Base-by-base conservation (phyloP, 2,888 invertebrate genomes). In the Suillia variegata region DNA sequence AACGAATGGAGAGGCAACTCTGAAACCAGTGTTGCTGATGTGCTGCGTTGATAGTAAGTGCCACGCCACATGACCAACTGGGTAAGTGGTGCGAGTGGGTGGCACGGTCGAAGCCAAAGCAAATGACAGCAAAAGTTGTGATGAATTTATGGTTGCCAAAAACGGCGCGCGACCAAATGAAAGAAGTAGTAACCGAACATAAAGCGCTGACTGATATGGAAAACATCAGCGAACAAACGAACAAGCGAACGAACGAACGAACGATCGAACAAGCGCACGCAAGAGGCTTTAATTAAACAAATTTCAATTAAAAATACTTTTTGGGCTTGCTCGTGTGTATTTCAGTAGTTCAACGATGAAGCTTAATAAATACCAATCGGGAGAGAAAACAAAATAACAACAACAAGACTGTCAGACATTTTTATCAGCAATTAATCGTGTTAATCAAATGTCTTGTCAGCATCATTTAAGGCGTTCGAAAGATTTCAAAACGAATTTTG, bases 391-490 rank as follows among this genome's bases (percentile, higher is more conserved):
- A n/a, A 38, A 50, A 22, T 10, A n/a, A 2, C 1, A 8, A 53
- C 59, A 48, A 67, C 67, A 69, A 69, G 69, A 65, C 68, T 69
- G 69, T 72, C 68, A 65, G 67, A 67, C 68, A 71, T 61, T 76
- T 73, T 77, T 79, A 75, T 78, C 79, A 71, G 70, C 75, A 75
- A 78, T 78, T 77, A 78, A 78, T 78, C 77, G 77, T 73, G 75
- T 76, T 76, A 75, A 78, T 75, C 75, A 74, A 78, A 76, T 71
- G 77, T 71, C 73, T 79, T 78, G 79, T 79, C 77, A 79, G 76
- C 78, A 68, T 75, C 76, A 74, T 70, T 79, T 77, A 74, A 73
- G 66, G 59, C 3, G 18, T 51, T 51, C 33, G 18, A 31, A 31
- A 33, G 20, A 31, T 51, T 31, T 51, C 33, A 2, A 51, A 51